Evolutionary conservation across 1,140 invertebrate species (phyloP), one percentile per base, ranked within the genome.

Genomic region (Drosophila malerkotliana): DNA sequence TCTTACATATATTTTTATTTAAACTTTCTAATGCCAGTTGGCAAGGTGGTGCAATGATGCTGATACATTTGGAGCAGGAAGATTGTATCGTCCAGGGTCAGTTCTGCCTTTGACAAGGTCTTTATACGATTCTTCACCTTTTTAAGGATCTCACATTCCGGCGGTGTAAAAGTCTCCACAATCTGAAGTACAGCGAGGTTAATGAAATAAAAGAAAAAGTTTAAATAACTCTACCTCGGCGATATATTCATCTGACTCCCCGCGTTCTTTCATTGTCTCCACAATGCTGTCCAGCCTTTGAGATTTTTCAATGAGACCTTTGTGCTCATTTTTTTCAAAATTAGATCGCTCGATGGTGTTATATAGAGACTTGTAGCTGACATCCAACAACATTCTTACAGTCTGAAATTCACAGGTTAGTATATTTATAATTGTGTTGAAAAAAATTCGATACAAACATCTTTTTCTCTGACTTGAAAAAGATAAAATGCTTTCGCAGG

Each of bases 281-380:
- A 95, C 94, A 47, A 98, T 95, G 26, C 95, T 95, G 77, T 97
- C 96, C 58, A 98, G 94, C 75, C 96, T 93, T 71, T 97, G 94
- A 69, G 97, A 95, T 92, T 98, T 98, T 75, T 97, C 97, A 53
- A 98, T 94, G 61, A 98, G 94, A 30, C 96, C 93, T 79, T 94
- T 95, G 91, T 97, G 95, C 55, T 93, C 92, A 7, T 79, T 91
- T 30, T 93, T 93, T 87, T 96, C 95, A 80, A 94, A 93, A 45
- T 94, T 93, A 44, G 94, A 93, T 51, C 94, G 93, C 2, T 93
- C 93, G 66, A 95, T 93, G 26, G 93, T 93, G 92, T 97, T 97
- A 90, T 95, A 96, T 12, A 97, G 84, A 8, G 96, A 93, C 82
- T 97, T 96, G 90, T 95, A 96, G 87, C 95, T 96, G 79, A 95